These are phyloP conservation scores for Himalopsyche tibetana DNA, from an alignment of 2,888 invertebrate genomes.

Conservation along the genomic window DNA sequence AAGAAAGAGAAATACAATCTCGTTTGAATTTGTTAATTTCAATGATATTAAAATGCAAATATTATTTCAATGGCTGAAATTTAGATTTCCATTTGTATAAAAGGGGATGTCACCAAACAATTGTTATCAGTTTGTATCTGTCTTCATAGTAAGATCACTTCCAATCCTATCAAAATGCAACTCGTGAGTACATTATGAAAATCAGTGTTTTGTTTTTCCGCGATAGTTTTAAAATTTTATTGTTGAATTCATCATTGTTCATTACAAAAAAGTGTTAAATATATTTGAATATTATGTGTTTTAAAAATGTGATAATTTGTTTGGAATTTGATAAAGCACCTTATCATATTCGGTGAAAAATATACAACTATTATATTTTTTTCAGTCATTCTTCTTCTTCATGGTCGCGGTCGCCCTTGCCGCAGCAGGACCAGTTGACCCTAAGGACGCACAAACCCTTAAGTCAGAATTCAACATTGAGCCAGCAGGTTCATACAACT, in stretches of 20 bases:
- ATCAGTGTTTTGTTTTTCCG: neutral
- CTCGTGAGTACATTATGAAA: neutral
- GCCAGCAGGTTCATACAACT: constrained; percentile 70
- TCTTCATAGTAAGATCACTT: constrained; percentile 1
- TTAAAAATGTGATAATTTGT: neutral
- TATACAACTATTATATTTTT: neutral
- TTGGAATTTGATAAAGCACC: neutral
- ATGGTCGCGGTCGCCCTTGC: constrained; percentile 64
- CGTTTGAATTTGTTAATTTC: no score
- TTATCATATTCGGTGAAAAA: neutral
- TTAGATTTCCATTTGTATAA: constrained; percentile 9
- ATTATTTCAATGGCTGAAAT: no score
- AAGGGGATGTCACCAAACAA: neutral
- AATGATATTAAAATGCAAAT: no score
- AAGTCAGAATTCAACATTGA: constrained; percentile 68
- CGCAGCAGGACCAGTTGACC: constrained; percentile 65
- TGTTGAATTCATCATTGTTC: neutral
- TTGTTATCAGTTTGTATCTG: constrained; percentile 2
- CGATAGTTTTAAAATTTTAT: neutral
- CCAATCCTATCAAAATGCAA: constrained; percentile 12
- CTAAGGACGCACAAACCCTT: constrained; percentile 67
- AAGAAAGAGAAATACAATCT: no score
- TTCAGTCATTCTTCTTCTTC: constrained; percentile 61
- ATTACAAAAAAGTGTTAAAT: neutral
- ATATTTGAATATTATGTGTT: neutral